Evolutionary conservation across 2,797 vertebrate genomes (phyloP), one percentile per base, ranked within the genome.

Genomic region (Sebastes glaucus): DNA sequence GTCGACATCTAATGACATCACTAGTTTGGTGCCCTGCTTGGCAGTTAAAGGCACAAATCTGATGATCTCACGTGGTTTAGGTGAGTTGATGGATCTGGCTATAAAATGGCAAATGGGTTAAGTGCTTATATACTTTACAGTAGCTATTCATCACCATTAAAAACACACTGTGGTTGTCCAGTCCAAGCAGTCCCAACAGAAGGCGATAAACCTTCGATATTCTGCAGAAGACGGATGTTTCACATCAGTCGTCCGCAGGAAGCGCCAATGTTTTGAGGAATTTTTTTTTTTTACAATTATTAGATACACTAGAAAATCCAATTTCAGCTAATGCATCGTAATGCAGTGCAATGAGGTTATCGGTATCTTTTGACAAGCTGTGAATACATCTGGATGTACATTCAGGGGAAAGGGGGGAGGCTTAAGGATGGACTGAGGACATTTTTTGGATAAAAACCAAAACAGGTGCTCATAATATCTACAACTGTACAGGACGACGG

Each of bases 21-120:
- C 89, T 89, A 92, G 89, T 93, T 93, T 91, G 94, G 91, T 94
- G 93, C 93, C 93, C 93, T 95, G 93, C 93, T 93, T 94, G 93
- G 94, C 94, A 94, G 94, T 91, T 91, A 91, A 94, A 95, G 93
- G 93, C 92, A 93, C 93, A 88, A 93, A 93, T 93, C 91, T 91
- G 90, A 93, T 94, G 94, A 94, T 89, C 91, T 92, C 90, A 88
- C 87, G 13, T 77, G 86, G 85, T 89, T 86, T 55, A n/a, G 86
- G 85, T 72, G 82, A 88, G 77, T 56, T 67, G 87, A 90, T 87
- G 86, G 83, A 88, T 74, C 81, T 82, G 87, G 74, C 74, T 86
- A 72, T 79, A 80, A 87, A 85, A 90, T 81, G 82, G 85, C 42
- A 35, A 75, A 88, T 75, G 85, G 86, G 82, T 91, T 92, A 94